Conservation (phyloP, 1,140 invertebrate genomes). For the Drosophila subobscura region DNA sequence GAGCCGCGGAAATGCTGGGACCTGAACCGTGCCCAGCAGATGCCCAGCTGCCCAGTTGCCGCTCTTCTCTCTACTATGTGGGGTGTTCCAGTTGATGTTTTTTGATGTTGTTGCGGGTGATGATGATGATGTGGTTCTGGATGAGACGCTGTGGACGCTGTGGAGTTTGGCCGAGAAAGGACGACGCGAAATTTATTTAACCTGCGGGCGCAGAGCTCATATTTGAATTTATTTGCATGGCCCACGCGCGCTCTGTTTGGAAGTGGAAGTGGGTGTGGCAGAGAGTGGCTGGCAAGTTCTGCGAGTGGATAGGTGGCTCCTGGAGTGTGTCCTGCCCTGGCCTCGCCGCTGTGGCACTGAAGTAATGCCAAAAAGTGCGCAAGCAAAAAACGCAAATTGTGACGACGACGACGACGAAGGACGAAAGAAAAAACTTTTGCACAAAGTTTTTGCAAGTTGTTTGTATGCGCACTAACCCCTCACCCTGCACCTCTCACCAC, state of each 20-base stretch:
- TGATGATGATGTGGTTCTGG: not conserved
- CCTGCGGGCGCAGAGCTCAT: constrained; percentile 73
- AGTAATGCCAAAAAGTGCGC: constrained; percentile 76
- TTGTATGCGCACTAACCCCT: constrained; percentile 33
- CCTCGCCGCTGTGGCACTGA: constrained; percentile 43
- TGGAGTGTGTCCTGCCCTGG: constrained; percentile 16
- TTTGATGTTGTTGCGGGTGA: constrained; percentile 5
- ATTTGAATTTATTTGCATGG: constrained; percentile 76
- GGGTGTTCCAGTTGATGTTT: too few relatives aligned
- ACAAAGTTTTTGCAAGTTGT: constrained; percentile 74
- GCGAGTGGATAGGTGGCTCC: not conserved
- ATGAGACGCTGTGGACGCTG: constrained; percentile 5
- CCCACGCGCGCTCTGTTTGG: too few relatives aligned
- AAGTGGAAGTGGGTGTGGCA: constrained; percentile 5
- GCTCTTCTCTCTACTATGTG: too few relatives aligned
- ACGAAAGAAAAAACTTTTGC: constrained; percentile 56
- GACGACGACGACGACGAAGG: constrained; percentile 37
- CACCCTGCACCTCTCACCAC: not conserved
- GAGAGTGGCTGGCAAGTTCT: not conserved
- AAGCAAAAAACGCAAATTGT: constrained; percentile 63
- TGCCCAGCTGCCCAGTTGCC: not conserved
- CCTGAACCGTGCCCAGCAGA: constrained; percentile 22
- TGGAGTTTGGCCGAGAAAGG: constrained; percentile 25
- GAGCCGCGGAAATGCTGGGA: constrained; percentile 27
- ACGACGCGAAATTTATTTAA: constrained; percentile 72